Base-by-base conservation (phyloP, 2,888 invertebrate species). In the Parnassius apollo region DNA sequence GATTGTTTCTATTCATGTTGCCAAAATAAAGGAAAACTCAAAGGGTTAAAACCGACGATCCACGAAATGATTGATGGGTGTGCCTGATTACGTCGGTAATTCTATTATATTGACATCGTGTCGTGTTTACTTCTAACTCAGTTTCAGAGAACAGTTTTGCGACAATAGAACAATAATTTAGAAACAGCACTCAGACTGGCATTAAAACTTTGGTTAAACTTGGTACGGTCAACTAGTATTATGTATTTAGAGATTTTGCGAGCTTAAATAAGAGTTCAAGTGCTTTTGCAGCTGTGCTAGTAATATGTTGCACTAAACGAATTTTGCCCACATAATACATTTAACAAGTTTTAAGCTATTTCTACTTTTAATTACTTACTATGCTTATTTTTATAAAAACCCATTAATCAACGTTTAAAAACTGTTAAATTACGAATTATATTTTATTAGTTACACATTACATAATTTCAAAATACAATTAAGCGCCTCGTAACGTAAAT, bases 1-100 rank as follows among this genome's bases (percentile, higher is more conserved):
- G 81, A 85, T 87, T 85, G 86, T 86, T 83, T 80, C 82, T 74
- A 80, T 85, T 84, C 80, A 77, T 78, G 77, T 80, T 79, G 68
- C 73, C 74, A 74, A 82, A 86, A 85, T 81, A 82, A 83, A 81
- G 82, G 81, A 83, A 82, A 72, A 81, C 80, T 77, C 79, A 77
- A 82, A 82, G 81, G 83, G 83, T 82, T 84, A 76, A 75, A 74
- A 44, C 74, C 74, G 72, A 75, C 79, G 79, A 82, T 75, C 76
- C 75, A 71, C 71, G 68, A 75, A 76, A 81, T 81, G 79, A 83
- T 82, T 82, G 76, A 82, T 82, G 78, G 74, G 72, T 75, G 73
- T 67, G 70, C 67, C 72, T 71, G 71, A 74, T 72, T 72, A 76
- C 70, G 67, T 50, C 59, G 9, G 49, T 13, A 58, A 55, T 67